phyloP scores from a whole-genome alignment of 2,888 invertebrate genomes.

The Parthenolecanium corni region DNA sequence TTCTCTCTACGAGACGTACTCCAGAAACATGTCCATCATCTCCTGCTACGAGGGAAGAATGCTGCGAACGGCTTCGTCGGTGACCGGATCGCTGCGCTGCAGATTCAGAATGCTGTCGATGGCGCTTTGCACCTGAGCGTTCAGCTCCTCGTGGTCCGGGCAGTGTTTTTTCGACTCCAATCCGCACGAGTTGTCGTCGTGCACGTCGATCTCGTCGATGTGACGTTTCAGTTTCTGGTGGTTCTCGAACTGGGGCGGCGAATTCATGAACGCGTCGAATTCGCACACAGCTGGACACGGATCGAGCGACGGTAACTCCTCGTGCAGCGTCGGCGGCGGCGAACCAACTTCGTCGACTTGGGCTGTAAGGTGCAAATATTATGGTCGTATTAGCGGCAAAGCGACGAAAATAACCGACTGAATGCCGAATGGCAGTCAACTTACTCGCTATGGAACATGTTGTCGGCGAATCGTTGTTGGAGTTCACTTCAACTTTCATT shows the following conservation, averaged over 20 bases:
- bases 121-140: constrained; percentile 66
- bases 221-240: constrained; percentile 13
- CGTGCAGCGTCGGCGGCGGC: not conserved
- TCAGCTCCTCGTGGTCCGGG: constrained; percentile 50
- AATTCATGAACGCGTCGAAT: not conserved
- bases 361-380: too few relatives aligned
- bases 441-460: constrained; percentile 31
- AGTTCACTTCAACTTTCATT: constrained; percentile 43
- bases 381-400: too few relatives aligned
- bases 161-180: constrained; percentile 29
- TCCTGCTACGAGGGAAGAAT: constrained; percentile 31
- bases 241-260: not conserved
- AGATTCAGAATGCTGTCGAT: constrained; percentile 67
- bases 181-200: constrained; percentile 15
- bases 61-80: constrained; percentile 32
- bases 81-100: constrained; percentile 32
- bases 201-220: not conserved
- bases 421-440: not conserved
- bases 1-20: constrained; percentile 5
- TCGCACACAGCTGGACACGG: not conserved
- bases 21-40: constrained; percentile 14
- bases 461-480: constrained; percentile 31
- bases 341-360: constrained; percentile 12
- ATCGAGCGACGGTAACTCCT: not conserved
- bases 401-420: too few relatives aligned